Conservation (phyloP, 2,113 vertebrate genomes). For the Turnix velox region DNA sequence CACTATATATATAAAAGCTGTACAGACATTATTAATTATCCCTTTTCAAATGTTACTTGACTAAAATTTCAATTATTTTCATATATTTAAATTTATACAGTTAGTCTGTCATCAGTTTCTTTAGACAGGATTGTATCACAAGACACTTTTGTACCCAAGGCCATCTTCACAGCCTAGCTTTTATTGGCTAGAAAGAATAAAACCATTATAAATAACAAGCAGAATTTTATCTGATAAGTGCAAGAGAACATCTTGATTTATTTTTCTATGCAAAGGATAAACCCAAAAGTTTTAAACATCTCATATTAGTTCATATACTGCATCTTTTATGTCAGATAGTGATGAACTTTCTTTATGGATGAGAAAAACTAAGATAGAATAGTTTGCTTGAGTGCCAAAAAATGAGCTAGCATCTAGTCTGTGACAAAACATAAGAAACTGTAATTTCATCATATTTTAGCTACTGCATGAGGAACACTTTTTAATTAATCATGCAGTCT, state of each 20-base stretch:
- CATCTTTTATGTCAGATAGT: not conserved
- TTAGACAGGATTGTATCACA: not conserved
- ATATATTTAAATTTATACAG: not conserved
- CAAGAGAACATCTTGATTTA: not conserved
- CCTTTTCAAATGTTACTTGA: not conserved
- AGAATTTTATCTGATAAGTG: not conserved
- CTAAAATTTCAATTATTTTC: not conserved
- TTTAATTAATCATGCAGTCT: not conserved
- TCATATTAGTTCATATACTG: not conserved
- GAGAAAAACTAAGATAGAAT: not conserved
- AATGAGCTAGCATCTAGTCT: not conserved
- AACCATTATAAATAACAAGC: not conserved
- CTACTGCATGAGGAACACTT: not conserved
- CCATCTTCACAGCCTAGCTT: not conserved
- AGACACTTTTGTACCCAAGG: not conserved
- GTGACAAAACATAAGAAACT: not conserved
- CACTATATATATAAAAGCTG: not conserved
- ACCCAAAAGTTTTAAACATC: not conserved
- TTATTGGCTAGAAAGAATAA: not conserved
- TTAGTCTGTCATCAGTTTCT: not conserved
- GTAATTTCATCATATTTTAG: not conserved
- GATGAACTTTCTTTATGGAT: not conserved
- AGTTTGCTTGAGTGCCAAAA: not conserved
- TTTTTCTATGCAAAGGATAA: not conserved
- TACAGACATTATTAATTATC: not conserved